Percentiles rank a stretch among this genome's conserved stretches.
Evolutionary conservation across 2,797 vertebrate species (phyloP).

Genomic region (Aldrovandia affinis): DNA sequence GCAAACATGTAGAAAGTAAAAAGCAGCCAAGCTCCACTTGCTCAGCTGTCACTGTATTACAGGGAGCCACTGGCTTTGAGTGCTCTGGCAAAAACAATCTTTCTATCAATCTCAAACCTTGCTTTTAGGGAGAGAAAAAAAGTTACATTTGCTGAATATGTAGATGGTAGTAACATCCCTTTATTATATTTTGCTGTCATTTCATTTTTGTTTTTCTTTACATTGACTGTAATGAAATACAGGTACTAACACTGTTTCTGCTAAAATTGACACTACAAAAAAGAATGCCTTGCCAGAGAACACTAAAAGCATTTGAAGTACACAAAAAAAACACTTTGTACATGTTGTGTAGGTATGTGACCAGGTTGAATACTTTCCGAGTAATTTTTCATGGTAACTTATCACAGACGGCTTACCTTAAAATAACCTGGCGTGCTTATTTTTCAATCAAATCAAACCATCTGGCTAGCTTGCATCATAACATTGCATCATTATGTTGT

Average conservation of each 20-base stretch:
- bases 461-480: neutral
- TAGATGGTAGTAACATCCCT: neutral
- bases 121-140: neutral
- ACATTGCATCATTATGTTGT: neutral
- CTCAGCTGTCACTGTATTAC: neutral
- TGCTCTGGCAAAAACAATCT: neutral
- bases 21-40: neutral
- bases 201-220: neutral
- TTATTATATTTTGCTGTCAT: neutral
- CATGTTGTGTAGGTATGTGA: too few relatives aligned
- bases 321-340: too few relatives aligned
- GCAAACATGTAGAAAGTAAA: neutral
- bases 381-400: too few relatives aligned
- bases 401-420: too few relatives aligned
- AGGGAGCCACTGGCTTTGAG: neutral
- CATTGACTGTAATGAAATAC: neutral
- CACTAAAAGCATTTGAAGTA: too few relatives aligned
- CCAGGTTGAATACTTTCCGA: too few relatives aligned
- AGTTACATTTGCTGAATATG: neutral
- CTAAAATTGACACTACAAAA: neutral
- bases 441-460: neutral
- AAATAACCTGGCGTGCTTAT: neutral
- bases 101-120: neutral
- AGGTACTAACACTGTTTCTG: neutral
- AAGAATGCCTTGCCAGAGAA: neutral